A percentile compares a stretch with the other conserved stretches of the same genome.
phyloP scores from a whole-genome alignment of 1,140 invertebrate species.

The Cydia amplana region DNA sequence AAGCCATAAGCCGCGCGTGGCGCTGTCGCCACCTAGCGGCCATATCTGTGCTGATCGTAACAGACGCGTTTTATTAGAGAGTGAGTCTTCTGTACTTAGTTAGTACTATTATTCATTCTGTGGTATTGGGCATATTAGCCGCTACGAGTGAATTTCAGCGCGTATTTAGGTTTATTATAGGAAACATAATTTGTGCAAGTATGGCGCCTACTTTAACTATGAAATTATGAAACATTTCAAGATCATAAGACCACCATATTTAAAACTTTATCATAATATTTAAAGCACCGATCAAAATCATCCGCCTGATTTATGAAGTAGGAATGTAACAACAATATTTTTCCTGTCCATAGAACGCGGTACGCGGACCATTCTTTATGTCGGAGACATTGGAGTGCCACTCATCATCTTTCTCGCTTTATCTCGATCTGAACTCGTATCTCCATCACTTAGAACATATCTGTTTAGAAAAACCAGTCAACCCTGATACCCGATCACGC shows the following conservation, averaged over 20 bases:
- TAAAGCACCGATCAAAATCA: constrained; percentile 14
- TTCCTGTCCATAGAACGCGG: constrained; percentile 16
- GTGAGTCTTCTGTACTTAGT: no score
- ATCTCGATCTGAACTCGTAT: constrained; percentile 7
- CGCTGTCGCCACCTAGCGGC: no score
- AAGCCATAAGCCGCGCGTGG: no score
- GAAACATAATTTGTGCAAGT: not conserved
- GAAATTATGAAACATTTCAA: not conserved
- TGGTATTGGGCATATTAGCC: no score
- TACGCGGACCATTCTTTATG: constrained; percentile 6
- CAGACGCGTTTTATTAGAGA: no score
- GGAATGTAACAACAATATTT: constrained; percentile 28
- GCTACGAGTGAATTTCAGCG: no score
- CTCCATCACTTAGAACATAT: not conserved
- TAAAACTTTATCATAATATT: constrained; percentile 14
- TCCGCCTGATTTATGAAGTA: constrained; percentile 7
- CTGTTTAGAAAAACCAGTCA: not conserved
- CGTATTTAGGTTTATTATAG: no score
- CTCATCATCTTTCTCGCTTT: constrained; percentile 24
- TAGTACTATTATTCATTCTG: no score
- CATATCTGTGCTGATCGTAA: no score
- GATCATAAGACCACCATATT: not conserved
- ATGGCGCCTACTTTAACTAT: not conserved
- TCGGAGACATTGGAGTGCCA: constrained; percentile 8
- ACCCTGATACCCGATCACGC: not conserved